A percentile compares a stretch with the other conserved stretches of the same genome.
Conservation (phyloP, 2,797 vertebrate species). For the Dicrostonyx torquatus region DNA sequence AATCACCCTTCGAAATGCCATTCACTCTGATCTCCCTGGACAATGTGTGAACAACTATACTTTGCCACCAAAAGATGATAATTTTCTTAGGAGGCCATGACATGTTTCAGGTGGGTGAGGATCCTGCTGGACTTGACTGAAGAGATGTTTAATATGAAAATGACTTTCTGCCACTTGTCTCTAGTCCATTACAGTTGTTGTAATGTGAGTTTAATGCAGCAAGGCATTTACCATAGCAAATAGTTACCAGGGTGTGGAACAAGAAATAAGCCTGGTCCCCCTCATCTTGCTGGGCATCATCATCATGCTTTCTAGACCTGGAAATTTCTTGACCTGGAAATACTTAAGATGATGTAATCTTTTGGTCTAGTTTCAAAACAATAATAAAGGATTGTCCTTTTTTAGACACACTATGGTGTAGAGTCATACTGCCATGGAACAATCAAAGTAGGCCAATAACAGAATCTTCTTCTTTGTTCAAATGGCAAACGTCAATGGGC, state of each 20-base stretch:
- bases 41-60: background rate
- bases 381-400: conserved; percentile 13
- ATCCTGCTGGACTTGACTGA: background rate
- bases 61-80: background rate
- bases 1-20: background rate
- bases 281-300: background rate
- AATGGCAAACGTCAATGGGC: conserved; percentile 36
- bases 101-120: background rate
- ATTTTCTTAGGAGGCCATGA: background rate
- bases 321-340: background rate
- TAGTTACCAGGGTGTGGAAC: background rate
- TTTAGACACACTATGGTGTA: background rate
- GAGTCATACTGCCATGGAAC: conserved; percentile 37
- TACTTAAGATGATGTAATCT: background rate
- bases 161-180: background rate
- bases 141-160: conserved; percentile 11
- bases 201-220: background rate
- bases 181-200: background rate
- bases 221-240: background rate
- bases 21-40: background rate
- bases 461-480: conserved; percentile 51
- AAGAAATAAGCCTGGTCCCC: background rate
- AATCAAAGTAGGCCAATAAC: conserved; percentile 41
- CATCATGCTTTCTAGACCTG: background rate
- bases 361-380: conserved; percentile 44